Evolutionary conservation across 2,797 vertebrate species (phyloP), one percentile per base, ranked within the genome.

Genomic region (Aeoliscus strigatus): DNA sequence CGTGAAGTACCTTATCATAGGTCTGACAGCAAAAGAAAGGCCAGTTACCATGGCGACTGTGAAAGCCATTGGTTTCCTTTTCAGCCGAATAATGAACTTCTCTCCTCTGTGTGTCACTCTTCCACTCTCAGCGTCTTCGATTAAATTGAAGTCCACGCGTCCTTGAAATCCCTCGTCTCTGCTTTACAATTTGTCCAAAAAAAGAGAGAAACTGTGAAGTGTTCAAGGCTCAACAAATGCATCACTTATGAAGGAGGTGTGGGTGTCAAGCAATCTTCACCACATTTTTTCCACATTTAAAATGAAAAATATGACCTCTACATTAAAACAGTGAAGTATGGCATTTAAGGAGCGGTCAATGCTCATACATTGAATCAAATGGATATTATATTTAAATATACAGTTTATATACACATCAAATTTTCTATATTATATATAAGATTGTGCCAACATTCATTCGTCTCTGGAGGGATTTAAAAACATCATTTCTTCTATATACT

Each of bases 41-140:
- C 76, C 66, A 14, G 88, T 90, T 81, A 51, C 89, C 84, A 87
- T 88, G 84, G 85, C 13, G 73, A 91, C 87, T 41, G 59, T 88
- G 83, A 90, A 91, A 90, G 85, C 88, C 88, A 88, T 89, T 81
- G 85, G 87, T 87, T 86, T 88, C 82, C 88, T 88, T 90, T 91
- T 91, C 86, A 91, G 77, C 73, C 30, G 74, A 82, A 89, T 90
- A 91, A 91, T 90, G 86, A 89, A 90, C 87, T 90, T 89, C 86
- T 88, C 83, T 87, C 81, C 87, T 89, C 82, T 71, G 81, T 77
- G 83, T 89, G 87, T 88, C 86, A 88, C 80, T 89, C 84, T 81
- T 86, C 80, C 80, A 80, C 86, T 87, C 82, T 76, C 84, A 81
- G 80, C 72, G 81, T 82, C 79, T 86, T 73, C 83, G 81, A 86